These are phyloP conservation scores for Polietes domitor DNA, from an alignment of 2,888 invertebrate species.

Conservation along the genomic window DNA sequence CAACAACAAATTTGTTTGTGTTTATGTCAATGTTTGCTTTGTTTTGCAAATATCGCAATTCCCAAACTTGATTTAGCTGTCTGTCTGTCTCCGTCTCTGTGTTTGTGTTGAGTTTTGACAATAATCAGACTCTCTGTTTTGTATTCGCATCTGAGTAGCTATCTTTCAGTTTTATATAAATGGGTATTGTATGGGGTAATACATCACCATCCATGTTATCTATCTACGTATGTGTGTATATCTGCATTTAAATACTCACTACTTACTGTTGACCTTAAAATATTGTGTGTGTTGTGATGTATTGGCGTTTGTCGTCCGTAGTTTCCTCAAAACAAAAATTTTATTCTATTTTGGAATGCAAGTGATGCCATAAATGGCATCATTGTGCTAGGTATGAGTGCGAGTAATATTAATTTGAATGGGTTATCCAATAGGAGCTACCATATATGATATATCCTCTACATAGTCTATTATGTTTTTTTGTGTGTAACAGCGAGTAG, in stretches of 20 bases:
- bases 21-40: not conserved
- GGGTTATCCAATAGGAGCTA: no score
- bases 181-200: not conserved
- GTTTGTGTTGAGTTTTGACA: not conserved
- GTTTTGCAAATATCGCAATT: not conserved
- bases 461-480: no score
- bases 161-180: no score
- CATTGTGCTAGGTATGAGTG: constrained; percentile 6
- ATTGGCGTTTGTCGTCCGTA: not conserved
- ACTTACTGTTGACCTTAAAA: constrained; percentile 45
- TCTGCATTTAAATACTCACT: not conserved
- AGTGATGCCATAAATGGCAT: constrained; percentile 49
- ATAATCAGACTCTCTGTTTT: not conserved
- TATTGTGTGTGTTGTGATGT: not conserved
- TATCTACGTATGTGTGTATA: not conserved
- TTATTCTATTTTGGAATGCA: constrained; percentile 25
- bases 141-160: no score
- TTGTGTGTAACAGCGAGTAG: no score
- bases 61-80: not conserved
- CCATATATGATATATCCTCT: no score
- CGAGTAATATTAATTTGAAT: no score
- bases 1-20: no score
- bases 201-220: not conserved
- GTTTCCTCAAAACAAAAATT: not conserved
- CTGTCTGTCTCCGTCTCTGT: not conserved